Evolutionary conservation across 2,888 invertebrate genomes (phyloP).

Genomic region (Drosophila hamatofila): DNA sequence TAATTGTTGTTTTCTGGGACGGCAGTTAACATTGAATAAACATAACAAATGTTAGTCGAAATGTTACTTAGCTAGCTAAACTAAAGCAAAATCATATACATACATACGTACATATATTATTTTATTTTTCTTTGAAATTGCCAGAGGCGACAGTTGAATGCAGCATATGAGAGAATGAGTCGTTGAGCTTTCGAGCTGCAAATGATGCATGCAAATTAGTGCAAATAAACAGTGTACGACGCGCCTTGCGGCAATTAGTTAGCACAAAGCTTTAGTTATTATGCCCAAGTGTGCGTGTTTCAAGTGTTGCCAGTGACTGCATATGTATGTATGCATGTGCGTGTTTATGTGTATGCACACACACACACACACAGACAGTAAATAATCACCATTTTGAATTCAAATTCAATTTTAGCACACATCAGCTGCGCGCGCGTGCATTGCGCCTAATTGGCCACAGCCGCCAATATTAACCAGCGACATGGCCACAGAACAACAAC

Average conservation of each 20-base stretch:
- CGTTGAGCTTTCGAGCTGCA: conserved; percentile 46
- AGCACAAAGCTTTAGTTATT: conserved; percentile 74
- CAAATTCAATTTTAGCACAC: conserved; percentile 66
- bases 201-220: conserved; percentile 75
- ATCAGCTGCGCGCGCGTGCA: conserved; percentile 45
- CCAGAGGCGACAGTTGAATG: background rate
- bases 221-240: conserved; percentile 62
- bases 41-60: background rate
- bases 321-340: background rate
- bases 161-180: background rate
- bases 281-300: conserved; percentile 62
- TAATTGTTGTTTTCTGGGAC: conserved; percentile 2
- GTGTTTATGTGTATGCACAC: background rate
- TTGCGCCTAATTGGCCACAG: conserved; percentile 61
- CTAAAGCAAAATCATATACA: conserved; percentile 15
- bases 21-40: conserved; percentile 1
- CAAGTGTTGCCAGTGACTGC: conserved; percentile 25
- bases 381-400: conserved; percentile 71
- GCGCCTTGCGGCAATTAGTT: conserved; percentile 71
- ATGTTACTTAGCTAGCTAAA: conserved; percentile 22
- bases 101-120: background rate
- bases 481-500: conserved; percentile 31
- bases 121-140: background rate
- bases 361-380: conserved; percentile 48
- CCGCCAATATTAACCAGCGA: conserved; percentile 19